A percentile compares a stretch with the other conserved stretches of the same genome.
These are phyloP conservation scores for Axea sp. DNA, from an alignment of 2,888 invertebrate species.

Conservation along the genomic window DNA sequence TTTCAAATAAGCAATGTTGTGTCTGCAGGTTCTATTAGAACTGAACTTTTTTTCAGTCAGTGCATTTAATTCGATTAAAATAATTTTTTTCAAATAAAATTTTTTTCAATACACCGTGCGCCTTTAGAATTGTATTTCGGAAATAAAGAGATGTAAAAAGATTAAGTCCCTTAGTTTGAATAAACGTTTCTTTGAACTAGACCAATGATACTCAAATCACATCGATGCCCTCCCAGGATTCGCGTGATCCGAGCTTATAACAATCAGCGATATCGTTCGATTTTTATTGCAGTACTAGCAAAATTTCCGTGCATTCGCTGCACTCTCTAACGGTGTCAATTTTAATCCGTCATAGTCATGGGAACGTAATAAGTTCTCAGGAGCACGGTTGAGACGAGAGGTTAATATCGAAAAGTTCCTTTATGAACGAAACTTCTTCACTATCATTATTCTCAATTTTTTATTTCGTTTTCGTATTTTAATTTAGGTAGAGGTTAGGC, in stretches of 20 bases:
- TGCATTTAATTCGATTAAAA: no score
- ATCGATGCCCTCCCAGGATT: conserved; percentile 9
- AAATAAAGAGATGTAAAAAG: no score
- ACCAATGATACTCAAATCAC: no score
- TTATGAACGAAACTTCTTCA: conserved; percentile 23
- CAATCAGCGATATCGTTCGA: conserved; percentile 23
- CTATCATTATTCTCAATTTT: conserved; percentile 13
- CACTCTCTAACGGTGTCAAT: conserved; percentile 26
- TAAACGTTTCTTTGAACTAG: no score
- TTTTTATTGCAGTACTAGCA: conserved; percentile 10
- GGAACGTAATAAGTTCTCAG: conserved; percentile 32
- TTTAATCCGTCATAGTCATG: conserved; percentile 27
- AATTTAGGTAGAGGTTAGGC: no score
- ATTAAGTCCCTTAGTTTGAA: no score
- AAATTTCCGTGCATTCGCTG: conserved; percentile 3
- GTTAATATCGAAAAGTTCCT: conserved; percentile 36
- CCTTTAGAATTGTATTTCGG: no score
- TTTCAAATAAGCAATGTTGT: no score
- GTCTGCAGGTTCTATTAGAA: no score
- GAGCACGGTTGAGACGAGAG: background rate
- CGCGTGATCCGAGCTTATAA: conserved; percentile 22
- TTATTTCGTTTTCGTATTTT: conserved; percentile 7
- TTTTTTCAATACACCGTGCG: no score
- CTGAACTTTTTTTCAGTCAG: no score
- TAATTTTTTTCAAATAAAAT: no score